phyloP scores from a whole-genome alignment of 2,888 invertebrate species.

The Epinotia brunnichana region DNA sequence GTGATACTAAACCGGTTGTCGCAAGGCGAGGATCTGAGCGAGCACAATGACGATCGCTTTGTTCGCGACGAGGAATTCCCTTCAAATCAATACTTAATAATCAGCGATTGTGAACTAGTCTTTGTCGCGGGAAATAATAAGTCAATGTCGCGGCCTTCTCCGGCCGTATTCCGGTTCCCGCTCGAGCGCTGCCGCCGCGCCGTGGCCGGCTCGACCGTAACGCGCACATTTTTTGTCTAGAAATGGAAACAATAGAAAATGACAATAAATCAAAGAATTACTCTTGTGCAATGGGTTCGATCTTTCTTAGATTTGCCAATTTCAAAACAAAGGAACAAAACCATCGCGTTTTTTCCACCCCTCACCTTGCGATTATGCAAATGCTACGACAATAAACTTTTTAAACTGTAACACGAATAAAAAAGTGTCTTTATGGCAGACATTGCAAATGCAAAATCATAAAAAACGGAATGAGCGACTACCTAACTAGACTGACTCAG shows the following conservation, averaged over 20 bases:
- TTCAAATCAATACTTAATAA: slow-evolving; percentile 70
- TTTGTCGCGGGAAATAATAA: slow-evolving; percentile 71
- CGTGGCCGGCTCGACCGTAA: slow-evolving; percentile 58
- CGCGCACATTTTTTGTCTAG: slow-evolving; percentile 63
- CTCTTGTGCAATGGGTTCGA: slow-evolving; percentile 68
- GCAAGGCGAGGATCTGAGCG: slow-evolving; percentile 62
- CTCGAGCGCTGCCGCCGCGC: slow-evolving; percentile 54
- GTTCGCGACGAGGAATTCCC: slow-evolving; percentile 59
- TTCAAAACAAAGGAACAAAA: slow-evolving; percentile 75
- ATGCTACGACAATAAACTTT: slow-evolving; percentile 75
- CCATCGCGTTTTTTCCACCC: slow-evolving; percentile 72
- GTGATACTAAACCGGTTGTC: slow-evolving; percentile 70
- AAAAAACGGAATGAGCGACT: slow-evolving; percentile 72
- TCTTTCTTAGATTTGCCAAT: slow-evolving; percentile 70
- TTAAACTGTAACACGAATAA: slow-evolving; percentile 75
- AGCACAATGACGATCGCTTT: slow-evolving; percentile 61
- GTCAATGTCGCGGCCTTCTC: slow-evolving; percentile 73
- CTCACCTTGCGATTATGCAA: slow-evolving; percentile 81
- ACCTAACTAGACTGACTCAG: slow-evolving; percentile 69
- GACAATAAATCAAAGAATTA: slow-evolving; percentile 78
- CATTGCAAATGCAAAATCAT: slow-evolving; percentile 68
- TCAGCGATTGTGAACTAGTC: slow-evolving; percentile 70
- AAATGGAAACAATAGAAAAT: slow-evolving; percentile 64
- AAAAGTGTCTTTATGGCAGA: slow-evolving; percentile 70
- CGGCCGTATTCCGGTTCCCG: slow-evolving; percentile 64